phyloP scores from a whole-genome alignment of 2,113 vertebrate species.

The Cephalophus harveyi region DNA sequence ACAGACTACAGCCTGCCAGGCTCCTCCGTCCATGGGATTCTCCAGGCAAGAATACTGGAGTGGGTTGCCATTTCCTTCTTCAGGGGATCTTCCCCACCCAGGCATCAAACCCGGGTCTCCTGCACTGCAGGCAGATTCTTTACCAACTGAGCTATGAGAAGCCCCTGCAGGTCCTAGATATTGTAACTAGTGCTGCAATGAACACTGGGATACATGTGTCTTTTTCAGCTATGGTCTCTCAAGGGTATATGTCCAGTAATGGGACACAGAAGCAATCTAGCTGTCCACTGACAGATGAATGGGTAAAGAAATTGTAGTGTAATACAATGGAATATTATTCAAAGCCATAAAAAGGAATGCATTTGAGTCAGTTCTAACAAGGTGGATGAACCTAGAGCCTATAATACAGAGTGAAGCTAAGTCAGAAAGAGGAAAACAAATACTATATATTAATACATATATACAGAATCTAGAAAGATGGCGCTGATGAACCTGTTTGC shows the following conservation, averaged over 20 bases:
- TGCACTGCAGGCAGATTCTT: not conserved
- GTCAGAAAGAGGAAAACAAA: not conserved
- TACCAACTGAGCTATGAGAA: not conserved
- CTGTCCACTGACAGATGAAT: not conserved
- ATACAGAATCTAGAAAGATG: not conserved
- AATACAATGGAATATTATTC: not conserved
- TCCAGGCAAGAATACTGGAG: too few species aligned
- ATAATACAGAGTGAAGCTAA: not conserved
- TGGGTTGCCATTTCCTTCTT: too few species aligned
- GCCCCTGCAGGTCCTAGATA: not conserved
- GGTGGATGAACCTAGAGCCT: not conserved
- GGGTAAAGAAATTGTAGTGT: not conserved
- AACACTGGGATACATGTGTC: not conserved
- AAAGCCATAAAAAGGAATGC: not conserved
- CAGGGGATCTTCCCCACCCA: not conserved
- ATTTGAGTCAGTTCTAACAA: not conserved
- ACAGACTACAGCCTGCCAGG: too few species aligned
- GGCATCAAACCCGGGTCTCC: not conserved
- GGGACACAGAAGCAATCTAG: not conserved
- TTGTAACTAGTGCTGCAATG: not conserved
- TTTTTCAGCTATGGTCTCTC: not conserved
- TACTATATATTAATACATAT: not conserved
- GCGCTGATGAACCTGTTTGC: not conserved
- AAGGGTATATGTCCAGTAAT: not conserved
- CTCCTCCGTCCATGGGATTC: not conserved